These are phyloP conservation scores for Tachysurus vachellii DNA, from an alignment of 2,113 vertebrate genomes.

Conservation along the genomic window DNA sequence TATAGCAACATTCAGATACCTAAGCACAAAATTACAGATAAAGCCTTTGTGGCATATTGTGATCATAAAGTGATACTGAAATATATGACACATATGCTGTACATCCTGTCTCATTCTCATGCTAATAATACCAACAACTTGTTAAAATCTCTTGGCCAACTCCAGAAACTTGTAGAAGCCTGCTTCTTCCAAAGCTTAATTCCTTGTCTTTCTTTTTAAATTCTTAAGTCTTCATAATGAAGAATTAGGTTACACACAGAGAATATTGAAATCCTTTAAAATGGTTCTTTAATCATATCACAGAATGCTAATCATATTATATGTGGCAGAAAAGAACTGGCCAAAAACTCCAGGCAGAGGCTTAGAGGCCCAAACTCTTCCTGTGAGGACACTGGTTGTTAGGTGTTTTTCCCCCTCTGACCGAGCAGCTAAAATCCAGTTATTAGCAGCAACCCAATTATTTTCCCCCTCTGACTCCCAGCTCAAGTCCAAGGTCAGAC, in stretches of 20 bases:
- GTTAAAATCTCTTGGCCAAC: conserved; percentile 12
- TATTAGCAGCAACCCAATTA: conserved; percentile 81
- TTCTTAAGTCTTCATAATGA: conserved; percentile 67
- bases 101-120: not conserved
- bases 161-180: conserved; percentile 12
- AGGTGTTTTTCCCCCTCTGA: conserved; percentile 47
- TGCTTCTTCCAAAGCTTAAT: conserved; percentile 12
- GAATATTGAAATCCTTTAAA: conserved; percentile 64
- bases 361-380: conserved; percentile 60
- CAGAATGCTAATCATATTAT: conserved; percentile 74
- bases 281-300: conserved; percentile 64
- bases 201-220: conserved; percentile 16
- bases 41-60: not conserved
- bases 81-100: not conserved
- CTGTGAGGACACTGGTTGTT: conserved; percentile 66
- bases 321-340: conserved; percentile 59
- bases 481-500: conserved; percentile 77
- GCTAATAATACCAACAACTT: not conserved
- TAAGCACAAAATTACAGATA: conserved; percentile 18
- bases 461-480: conserved; percentile 70
- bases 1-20: conserved; percentile 10
- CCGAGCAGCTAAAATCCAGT: conserved; percentile 80
- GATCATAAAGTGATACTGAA: not conserved
- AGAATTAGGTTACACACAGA: conserved; percentile 69
- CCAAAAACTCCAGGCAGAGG: conserved; percentile 57